A percentile compares a stretch with the other conserved stretches of the same genome.
Conservation (phyloP, 2,888 invertebrate species). For the Nomada lathburiana region DNA sequence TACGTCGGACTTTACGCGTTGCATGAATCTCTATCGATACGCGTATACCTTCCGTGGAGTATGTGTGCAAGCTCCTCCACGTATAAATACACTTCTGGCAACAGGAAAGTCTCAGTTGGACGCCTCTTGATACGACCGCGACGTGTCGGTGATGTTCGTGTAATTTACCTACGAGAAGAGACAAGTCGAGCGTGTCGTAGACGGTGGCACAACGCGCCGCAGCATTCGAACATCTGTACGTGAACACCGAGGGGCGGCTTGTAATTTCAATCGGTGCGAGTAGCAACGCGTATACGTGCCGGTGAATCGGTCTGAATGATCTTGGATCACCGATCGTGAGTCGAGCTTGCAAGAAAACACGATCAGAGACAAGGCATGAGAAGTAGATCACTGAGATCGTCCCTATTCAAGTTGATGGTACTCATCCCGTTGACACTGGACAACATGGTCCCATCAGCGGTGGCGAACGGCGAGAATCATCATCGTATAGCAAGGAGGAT, state of each 20-base stretch:
- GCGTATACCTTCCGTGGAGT: constrained; percentile 45
- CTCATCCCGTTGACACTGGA: constrained; percentile 50
- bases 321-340: not conserved
- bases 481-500: constrained; percentile 31
- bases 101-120: constrained; percentile 75
- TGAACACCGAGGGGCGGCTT: not conserved
- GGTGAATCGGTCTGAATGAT: not conserved
- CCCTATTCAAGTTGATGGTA: constrained; percentile 47
- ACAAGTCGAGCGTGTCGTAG: not conserved
- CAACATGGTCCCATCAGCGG: constrained; percentile 30
- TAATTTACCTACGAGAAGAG: constrained; percentile 15
- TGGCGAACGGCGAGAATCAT: constrained; percentile 10
- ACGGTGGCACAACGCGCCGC: not conserved
- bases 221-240: constrained; percentile 7
- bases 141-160: constrained; percentile 22
- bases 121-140: constrained; percentile 60
- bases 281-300: no score
- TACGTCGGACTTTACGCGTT: constrained; percentile 27
- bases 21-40: constrained; percentile 36
- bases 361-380: constrained; percentile 53
- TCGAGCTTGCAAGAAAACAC: not conserved
- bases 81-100: constrained; percentile 79
- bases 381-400: constrained; percentile 20
- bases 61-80: constrained; percentile 64
- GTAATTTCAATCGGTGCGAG: not conserved